Conservation (phyloP, 2,113 vertebrate genomes). For the Saccopteryx leptura region DNA sequence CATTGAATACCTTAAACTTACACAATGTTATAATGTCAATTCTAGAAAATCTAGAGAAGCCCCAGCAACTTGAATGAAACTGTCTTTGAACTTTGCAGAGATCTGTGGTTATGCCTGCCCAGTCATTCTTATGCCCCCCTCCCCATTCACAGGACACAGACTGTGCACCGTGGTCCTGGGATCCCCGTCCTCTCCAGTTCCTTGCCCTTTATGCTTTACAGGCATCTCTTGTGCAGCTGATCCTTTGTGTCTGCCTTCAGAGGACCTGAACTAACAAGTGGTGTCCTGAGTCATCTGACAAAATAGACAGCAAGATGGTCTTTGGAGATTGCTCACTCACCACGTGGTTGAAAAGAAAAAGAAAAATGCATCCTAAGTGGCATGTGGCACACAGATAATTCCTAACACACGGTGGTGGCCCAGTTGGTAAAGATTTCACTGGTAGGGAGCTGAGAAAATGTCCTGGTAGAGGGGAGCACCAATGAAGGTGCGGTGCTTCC, state of each 20-base stretch:
- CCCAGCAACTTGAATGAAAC: background rate
- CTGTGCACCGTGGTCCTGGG: background rate
- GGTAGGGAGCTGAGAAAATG: background rate
- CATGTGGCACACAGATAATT: background rate
- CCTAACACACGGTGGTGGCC: background rate
- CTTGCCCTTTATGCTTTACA: background rate
- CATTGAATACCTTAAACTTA: background rate
- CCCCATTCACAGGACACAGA: background rate
- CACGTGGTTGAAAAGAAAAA: background rate
- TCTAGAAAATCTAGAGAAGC: background rate
- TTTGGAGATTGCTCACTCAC: background rate
- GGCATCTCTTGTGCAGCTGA: background rate
- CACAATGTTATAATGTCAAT: background rate
- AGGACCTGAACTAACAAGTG: background rate
- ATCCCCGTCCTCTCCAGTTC: background rate
- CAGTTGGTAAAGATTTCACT: background rate
- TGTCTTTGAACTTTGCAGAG: background rate
- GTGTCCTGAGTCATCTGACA: conserved; percentile 41
- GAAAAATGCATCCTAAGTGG: background rate
- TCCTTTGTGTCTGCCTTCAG: background rate
- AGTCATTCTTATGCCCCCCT: background rate
- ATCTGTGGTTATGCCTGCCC: background rate
- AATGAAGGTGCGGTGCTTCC: background rate
- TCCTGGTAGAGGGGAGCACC: background rate
- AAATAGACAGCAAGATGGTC: background rate